These are phyloP conservation scores for Rafetus swinhoei DNA, from an alignment of 2,113 vertebrate genomes.

Conservation along the genomic window DNA sequence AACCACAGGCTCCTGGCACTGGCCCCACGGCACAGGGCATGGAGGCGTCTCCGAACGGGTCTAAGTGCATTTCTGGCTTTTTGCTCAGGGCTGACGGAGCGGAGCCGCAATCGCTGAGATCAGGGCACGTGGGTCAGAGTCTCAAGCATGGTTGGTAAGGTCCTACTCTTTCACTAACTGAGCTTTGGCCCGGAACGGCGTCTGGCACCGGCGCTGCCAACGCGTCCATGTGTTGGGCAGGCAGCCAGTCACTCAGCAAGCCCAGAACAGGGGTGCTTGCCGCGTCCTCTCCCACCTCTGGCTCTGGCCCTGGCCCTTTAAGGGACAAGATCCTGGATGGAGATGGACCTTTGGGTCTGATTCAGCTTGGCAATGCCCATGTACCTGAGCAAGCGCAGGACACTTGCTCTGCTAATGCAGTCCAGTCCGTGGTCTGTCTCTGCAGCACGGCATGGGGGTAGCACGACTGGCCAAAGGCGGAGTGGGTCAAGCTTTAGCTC, in stretches of 20 bases:
- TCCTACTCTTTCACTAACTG: not conserved
- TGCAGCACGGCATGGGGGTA: not conserved
- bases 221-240: not conserved
- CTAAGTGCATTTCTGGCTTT: not conserved
- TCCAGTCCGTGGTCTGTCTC: not conserved
- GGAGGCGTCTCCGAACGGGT: not conserved
- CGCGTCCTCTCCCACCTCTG: not conserved
- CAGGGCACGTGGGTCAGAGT: not conserved
- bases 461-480: not conserved
- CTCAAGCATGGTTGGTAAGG: not conserved
- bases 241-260: not conserved
- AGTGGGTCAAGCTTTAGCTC: not conserved
- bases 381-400: not conserved
- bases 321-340: not conserved
- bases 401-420: not conserved
- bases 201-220: not conserved
- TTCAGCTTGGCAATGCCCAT: not conserved
- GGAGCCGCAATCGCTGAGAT: not conserved
- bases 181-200: not conserved
- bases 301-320: not conserved
- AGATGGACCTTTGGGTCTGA: not conserved
- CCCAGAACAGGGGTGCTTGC: not conserved
- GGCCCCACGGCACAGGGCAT: not conserved
- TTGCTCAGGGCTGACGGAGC: not conserved
- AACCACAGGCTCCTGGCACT: not conserved